Base-by-base conservation (phyloP, 2,888 invertebrate species). In the Leptodirus hochenwartii region DNA sequence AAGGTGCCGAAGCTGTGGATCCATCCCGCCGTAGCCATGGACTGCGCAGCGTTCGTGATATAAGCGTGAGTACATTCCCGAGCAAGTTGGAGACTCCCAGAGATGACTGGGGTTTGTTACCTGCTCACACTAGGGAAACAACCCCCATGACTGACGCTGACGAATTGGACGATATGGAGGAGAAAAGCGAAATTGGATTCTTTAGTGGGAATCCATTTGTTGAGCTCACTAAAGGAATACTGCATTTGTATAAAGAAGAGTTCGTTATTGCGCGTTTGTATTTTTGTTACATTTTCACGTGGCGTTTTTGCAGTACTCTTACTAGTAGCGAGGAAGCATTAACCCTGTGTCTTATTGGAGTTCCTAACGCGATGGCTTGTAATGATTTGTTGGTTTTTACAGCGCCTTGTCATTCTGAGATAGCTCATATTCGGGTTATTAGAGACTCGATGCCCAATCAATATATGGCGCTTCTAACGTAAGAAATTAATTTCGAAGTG, bases 201-300 rank as follows among this genome's bases (percentile, higher is more conserved):
- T 84, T 85, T 43, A 90, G 85, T 43, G 98, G 98, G 3, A 99
- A 99, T 62, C 96, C 95, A 2, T 75, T 81, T 44, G 88, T 96
- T 2, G 96, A 99, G 58, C 78, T 90, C 17, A 93, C 93, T 0
- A 88, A 90, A 53, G 98, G 98, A 22, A 78, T 98, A 26, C 61
- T 99, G 33, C 98, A 98, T 64, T 62, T 98, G 12, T 96, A 90
- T 53, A 96, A 95, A 53, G 91, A 95, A 54, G 88, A 91, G 93
- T 93, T 58, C 58, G 69, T 24, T 24, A 24, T 24, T 24, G 8
- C 11, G 11, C 6, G 20, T 20, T 20, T 6, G n/a, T 20, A 8
- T 6, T 6, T 20, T n/a, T 9, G 11, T 26, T 15, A 12, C n/a
- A 23, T n/a, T 5, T 20, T 28, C 10, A 3, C 5, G n/a, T 22